A percentile compares a stretch with the other conserved stretches of the same genome.
Evolutionary conservation across 2,888 invertebrate genomes (phyloP).

Genomic region (Mongoloraphidia duomilia): DNA sequence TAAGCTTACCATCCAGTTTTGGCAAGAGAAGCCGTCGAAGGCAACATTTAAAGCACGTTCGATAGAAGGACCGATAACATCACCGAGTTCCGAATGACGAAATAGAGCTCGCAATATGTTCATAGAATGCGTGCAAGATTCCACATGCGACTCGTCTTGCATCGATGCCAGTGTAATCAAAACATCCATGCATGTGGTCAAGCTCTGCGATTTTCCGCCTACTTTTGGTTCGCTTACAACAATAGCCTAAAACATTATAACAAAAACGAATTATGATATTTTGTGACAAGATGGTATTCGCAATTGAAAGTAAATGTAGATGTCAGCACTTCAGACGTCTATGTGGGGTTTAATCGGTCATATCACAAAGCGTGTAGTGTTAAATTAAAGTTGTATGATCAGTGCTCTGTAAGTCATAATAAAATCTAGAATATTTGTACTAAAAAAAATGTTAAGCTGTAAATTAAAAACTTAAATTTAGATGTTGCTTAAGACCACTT

Average conservation of each 20-base stretch:
- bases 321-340: no score
- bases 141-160: slow-evolving; percentile 22
- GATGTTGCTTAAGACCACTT: no score
- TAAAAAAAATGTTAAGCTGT: no score
- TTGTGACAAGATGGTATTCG: not conserved
- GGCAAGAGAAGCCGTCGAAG: slow-evolving; percentile 55
- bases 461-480: no score
- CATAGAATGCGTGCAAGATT: slow-evolving; percentile 60
- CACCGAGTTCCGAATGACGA: slow-evolving; percentile 60
- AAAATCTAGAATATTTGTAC: no score
- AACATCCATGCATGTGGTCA: slow-evolving; percentile 41
- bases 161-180: slow-evolving; percentile 34
- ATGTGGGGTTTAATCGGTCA: no score
- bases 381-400: no score
- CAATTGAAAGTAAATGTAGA: no score
- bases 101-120: slow-evolving; percentile 75
- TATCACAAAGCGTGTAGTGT: no score
- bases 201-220: slow-evolving; percentile 37
- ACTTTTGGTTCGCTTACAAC: slow-evolving; percentile 57
- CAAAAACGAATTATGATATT: not conserved
- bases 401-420: no score
- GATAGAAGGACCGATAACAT: slow-evolving; percentile 40
- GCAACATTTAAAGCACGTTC: slow-evolving; percentile 56
- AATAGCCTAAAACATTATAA: slow-evolving; percentile 44
- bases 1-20: slow-evolving; percentile 61